A percentile compares a stretch with the other conserved stretches of the same genome.
These are phyloP conservation scores for Tichodroma muraria DNA, from an alignment of 2,113 vertebrate genomes.

Conservation along the genomic window DNA sequence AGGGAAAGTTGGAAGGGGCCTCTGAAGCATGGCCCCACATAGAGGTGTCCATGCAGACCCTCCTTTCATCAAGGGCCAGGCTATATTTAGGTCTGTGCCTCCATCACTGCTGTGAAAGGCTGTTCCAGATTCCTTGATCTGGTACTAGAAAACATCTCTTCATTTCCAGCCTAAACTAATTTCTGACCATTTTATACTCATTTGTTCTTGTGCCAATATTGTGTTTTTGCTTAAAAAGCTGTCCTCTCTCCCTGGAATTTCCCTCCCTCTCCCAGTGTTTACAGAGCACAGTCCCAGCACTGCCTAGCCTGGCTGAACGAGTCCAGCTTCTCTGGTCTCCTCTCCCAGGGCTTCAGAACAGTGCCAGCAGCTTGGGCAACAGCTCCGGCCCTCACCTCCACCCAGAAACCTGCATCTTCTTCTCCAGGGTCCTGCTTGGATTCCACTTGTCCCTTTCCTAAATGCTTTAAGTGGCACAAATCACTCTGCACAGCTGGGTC, in stretches of 20 bases:
- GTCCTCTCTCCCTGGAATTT: constrained; percentile 18
- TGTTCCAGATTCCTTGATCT: constrained; percentile 31
- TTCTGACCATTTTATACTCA: constrained; percentile 37
- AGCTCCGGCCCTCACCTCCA: background rate
- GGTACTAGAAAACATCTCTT: background rate
- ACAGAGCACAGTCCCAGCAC: background rate
- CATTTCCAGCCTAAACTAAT: constrained; percentile 50
- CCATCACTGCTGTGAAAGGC: background rate
- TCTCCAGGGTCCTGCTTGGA: background rate
- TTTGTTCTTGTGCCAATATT: constrained; percentile 50
- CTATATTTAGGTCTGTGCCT: constrained; percentile 26
- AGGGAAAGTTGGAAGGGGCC: background rate
- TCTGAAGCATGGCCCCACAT: background rate
- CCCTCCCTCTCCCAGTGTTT: constrained; percentile 27
- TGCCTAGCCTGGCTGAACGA: background rate
- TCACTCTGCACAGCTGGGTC: background rate
- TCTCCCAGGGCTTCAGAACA: background rate
- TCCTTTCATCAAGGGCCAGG: background rate
- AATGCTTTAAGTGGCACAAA: background rate
- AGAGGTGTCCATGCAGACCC: background rate
- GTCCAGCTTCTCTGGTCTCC: background rate
- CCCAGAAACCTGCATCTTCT: background rate
- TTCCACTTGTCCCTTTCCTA: background rate
- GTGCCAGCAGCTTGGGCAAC: background rate
- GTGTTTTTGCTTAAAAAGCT: constrained; percentile 42